Evolutionary conservation across 2,113 vertebrate genomes (phyloP), one percentile per base, ranked within the genome.

Genomic region (Poecilia latipinna): DNA sequence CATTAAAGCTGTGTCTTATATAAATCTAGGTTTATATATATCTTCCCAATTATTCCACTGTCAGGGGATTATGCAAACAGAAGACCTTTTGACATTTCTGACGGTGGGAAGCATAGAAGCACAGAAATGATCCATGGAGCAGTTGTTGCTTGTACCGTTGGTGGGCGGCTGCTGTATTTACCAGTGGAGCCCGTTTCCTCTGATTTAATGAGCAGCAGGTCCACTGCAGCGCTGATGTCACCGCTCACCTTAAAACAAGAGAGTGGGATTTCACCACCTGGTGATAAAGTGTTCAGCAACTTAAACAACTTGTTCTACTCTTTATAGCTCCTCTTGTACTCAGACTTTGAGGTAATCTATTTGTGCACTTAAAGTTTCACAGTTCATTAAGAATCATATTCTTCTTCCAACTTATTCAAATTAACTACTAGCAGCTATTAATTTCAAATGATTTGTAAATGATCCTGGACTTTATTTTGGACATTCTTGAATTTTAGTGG

Each of bases 81-180:
- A 51, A 69, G 73, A 89, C 75, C 80, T 89, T 89, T 76, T 84
- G 77, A 83, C 85, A 42, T 62, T 0, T 37, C 31, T 29, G 68
- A 79, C 17, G 39, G 62, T 65, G 70, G 75, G 70, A 82, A 77
- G 33, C 77, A 72, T 71, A 82, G 74, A 78, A 77, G 33, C 76
- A 72, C 68, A 83, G 77, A 78, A 28, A 26, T 72, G 81, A 80
- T 69, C 80, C 65, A 31, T 61, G 68, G 65, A 75, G 73, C 78
- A 13, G 65, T 15, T 48, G 37, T 73, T 84, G 61, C 51, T 28
- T 22, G 37, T 82, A 71, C 66, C 84, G 72, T 37, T 80, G 80
- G 93, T 93, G 91, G 92, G 92, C n/a, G 91, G 90, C 84, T 88
- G 86, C 86, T 82, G 83, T 81, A 82, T 88, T 85, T 88, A 87